These are phyloP conservation scores for Arbacia lixula DNA, from an alignment of 53 echinoderm and acorn worm species.

Conservation along the genomic window DNA sequence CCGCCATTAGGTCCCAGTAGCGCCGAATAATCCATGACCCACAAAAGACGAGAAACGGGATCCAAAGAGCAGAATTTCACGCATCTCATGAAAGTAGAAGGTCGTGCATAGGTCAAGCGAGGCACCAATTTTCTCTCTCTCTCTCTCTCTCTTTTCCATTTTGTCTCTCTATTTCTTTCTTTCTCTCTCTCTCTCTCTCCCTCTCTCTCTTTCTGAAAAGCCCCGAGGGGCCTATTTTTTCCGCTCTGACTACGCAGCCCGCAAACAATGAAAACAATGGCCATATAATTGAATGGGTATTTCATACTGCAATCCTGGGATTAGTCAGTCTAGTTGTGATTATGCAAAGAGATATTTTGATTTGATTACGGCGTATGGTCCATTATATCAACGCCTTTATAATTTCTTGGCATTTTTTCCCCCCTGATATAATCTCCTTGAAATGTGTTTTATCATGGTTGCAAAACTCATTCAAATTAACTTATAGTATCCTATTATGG, in stretches of 20 bases:
- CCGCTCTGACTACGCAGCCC: constrained; percentile 27
- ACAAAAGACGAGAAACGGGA: too few species aligned
- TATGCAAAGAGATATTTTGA: constrained; percentile 30
- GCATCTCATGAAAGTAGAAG: constrained; percentile 26
- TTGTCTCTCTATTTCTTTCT: too few species aligned
- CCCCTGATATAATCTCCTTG: too few species aligned
- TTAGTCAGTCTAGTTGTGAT: constrained; percentile 1
- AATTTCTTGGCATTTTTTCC: too few species aligned
- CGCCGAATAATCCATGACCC: too few species aligned
- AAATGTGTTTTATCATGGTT: too few species aligned
- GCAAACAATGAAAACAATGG: constrained; percentile 49
- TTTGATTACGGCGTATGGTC: too few species aligned
- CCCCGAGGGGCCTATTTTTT: constrained; percentile 48
- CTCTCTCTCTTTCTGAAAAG: neutral
- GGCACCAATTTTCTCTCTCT: neutral
- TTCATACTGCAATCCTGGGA: constrained; percentile 10
- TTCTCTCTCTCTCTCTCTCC: neutral
- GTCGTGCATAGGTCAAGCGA: constrained; percentile 18
- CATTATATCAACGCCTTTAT: too few species aligned
- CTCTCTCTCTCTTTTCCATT: neutral
- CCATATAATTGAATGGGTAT: constrained; percentile 41
- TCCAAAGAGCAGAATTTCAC: too few species aligned
- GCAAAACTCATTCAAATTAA: too few species aligned
- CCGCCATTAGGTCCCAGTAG: too few species aligned
- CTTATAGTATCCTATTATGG: too few species aligned